Conservation (phyloP, 2,888 invertebrate species). For the Eretmocerus hayati region DNA sequence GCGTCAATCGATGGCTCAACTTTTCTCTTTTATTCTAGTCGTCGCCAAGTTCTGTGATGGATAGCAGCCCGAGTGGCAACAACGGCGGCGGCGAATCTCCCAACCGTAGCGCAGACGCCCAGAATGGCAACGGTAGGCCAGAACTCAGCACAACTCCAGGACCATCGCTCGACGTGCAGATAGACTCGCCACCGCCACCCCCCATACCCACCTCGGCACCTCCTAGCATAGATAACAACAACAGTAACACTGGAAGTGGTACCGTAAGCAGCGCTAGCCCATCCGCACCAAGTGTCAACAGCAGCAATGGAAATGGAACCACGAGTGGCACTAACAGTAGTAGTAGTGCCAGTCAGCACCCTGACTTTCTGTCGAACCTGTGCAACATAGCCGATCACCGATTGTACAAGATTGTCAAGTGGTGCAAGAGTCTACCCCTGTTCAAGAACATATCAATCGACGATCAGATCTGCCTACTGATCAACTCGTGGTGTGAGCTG, state of each 20-base stretch:
- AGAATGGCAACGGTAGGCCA: too few species aligned
- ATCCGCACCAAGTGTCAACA: too few species aligned
- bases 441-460: constrained; percentile 97
- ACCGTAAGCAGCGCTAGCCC: constrained; percentile 17
- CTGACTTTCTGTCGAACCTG: constrained; percentile 80
- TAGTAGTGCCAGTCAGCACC: constrained; percentile 47
- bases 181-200: background rate
- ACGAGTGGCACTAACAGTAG: constrained; percentile 8
- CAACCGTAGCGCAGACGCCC: too few species aligned
- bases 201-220: background rate
- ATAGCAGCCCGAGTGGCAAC: constrained; percentile 9
- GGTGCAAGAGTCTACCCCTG: constrained; percentile 95
- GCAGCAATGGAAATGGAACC: too few species aligned
- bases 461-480: constrained; percentile 92
- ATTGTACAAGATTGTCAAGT: constrained; percentile 94
- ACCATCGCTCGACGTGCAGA: too few species aligned
- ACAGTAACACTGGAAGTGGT: constrained; percentile 24
- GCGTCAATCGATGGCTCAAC: too few species aligned
- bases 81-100: too few species aligned
- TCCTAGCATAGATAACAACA: constrained; percentile 19
- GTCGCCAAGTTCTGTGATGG: constrained; percentile 4
- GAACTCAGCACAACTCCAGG: too few species aligned
- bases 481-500: constrained; percentile 96
- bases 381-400: constrained; percentile 93
- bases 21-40: constrained; percentile 9